Evolutionary conservation across 1,140 invertebrate species (phyloP).

Genomic region (Megathymus violae): DNA sequence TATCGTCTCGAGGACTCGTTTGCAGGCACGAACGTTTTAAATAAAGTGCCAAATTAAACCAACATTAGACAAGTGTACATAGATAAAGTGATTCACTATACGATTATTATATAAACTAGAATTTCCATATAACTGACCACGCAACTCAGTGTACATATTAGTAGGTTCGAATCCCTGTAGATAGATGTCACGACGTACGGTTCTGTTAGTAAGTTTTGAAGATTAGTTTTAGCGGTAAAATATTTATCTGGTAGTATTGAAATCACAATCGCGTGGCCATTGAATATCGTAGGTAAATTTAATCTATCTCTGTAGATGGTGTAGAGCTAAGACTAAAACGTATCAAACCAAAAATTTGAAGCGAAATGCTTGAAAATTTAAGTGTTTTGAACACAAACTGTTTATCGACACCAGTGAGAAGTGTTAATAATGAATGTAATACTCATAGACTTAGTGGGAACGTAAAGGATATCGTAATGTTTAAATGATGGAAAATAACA

Average conservation of each 20-base stretch:
- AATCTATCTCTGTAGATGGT: slow-evolving; percentile 62
- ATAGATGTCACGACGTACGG: slow-evolving; percentile 52
- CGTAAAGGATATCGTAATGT: slow-evolving; percentile 20
- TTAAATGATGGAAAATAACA: not conserved
- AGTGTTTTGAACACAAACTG: slow-evolving; percentile 79
- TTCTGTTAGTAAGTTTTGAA: slow-evolving; percentile 44
- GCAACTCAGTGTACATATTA: slow-evolving; percentile 53
- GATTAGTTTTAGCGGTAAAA: slow-evolving; percentile 42
- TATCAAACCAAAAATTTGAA: slow-evolving; percentile 82
- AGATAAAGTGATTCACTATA: slow-evolving; percentile 53
- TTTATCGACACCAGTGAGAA: slow-evolving; percentile 69
- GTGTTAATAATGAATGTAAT: slow-evolving; percentile 60
- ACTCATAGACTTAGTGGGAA: slow-evolving; percentile 46
- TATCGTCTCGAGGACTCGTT: slow-evolving; percentile 4
- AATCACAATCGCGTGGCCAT: slow-evolving; percentile 71
- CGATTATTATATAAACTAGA: slow-evolving; percentile 32
- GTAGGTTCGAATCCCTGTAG: slow-evolving; percentile 52
- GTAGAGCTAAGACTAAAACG: slow-evolving; percentile 66
- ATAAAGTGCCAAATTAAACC: slow-evolving; percentile 61
- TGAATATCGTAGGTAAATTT: slow-evolving; percentile 65
- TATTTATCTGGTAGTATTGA: slow-evolving; percentile 50
- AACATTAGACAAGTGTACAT: slow-evolving; percentile 71
- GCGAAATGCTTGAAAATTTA: slow-evolving; percentile 81
- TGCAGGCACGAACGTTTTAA: slow-evolving; percentile 33
- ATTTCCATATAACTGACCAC: slow-evolving; percentile 13